These are phyloP conservation scores for Rhinopomastus cyanomelas DNA, from an alignment of 2,113 vertebrate genomes.

Conservation along the genomic window DNA sequence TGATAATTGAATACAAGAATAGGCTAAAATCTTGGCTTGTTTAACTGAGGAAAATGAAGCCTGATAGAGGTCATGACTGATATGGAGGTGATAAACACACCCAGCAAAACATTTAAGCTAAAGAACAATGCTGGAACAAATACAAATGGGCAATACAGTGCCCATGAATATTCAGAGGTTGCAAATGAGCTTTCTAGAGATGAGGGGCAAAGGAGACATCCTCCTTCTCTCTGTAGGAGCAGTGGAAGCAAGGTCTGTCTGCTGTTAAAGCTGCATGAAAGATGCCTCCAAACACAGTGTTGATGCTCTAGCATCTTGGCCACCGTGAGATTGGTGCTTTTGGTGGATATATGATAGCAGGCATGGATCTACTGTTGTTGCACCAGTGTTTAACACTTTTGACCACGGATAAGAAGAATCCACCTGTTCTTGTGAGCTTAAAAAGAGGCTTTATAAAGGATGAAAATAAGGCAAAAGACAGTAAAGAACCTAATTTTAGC, in stretches of 20 bases:
- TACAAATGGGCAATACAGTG: constrained; percentile 32
- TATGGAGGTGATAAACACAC: constrained; percentile 19
- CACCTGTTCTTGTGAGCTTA: fast-evolving
- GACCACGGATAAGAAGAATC: background rate
- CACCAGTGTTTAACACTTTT: background rate
- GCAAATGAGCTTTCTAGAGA: constrained; percentile 8
- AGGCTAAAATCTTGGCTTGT: constrained; percentile 40
- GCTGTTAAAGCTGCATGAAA: background rate
- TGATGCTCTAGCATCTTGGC: background rate
- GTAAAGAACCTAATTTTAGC: background rate
- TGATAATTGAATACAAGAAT: constrained; percentile 44
- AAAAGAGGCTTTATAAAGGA: background rate
- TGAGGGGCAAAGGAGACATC: background rate
- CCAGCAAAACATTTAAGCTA: constrained; percentile 20
- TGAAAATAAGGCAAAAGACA: background rate
- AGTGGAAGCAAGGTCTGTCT: background rate
- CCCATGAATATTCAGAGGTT: constrained; percentile 40
- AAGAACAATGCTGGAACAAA: constrained; percentile 45
- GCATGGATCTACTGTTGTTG: background rate
- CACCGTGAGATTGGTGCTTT: background rate
- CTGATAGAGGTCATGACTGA: constrained; percentile 25
- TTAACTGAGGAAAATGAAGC: constrained; percentile 12
- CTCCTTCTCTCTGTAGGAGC: background rate
- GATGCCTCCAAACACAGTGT: fast-evolving
- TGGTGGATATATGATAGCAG: background rate